Conservation (phyloP, 2,888 invertebrate species). For the Drosophila villosipedis region DNA sequence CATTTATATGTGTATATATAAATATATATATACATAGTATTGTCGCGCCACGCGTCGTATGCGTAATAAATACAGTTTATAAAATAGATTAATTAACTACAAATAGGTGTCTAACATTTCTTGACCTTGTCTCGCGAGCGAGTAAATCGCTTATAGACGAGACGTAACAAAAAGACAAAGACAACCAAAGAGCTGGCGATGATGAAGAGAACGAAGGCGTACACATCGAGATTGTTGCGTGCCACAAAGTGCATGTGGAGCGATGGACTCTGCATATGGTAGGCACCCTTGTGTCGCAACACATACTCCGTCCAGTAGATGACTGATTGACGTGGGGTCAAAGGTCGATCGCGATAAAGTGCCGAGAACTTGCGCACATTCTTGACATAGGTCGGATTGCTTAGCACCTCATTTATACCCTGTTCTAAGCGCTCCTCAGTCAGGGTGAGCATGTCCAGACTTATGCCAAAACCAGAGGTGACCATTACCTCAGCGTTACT, state of each 20-base stretch:
- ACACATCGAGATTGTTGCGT: conserved; percentile 86
- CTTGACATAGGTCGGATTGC: conserved; percentile 56
- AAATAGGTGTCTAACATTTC: conserved; percentile 3
- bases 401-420: conserved; percentile 64
- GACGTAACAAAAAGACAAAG: conserved; percentile 9
- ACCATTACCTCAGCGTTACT: conserved; percentile 61
- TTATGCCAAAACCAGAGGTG: conserved; percentile 59
- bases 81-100: conserved; percentile 11
- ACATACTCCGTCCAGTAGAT: conserved; percentile 87
- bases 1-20: background rate
- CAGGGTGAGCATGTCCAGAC: conserved; percentile 44
- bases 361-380: conserved; percentile 84
- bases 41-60: conserved; percentile 22
- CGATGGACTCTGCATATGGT: conserved; percentile 86
- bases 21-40: background rate
- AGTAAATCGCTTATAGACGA: background rate
- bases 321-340: conserved; percentile 86
- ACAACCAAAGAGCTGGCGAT: background rate
- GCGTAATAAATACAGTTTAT: conserved; percentile 15
- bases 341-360: conserved; percentile 86
- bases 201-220: conserved; percentile 30
- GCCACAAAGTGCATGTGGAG: conserved; percentile 85
- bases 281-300: conserved; percentile 86
- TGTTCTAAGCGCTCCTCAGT: conserved; percentile 45
- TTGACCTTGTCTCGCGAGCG: conserved; percentile 39